These are phyloP conservation scores for Apteryx owenii DNA, from an alignment of 2,113 vertebrate species.

Conservation along the genomic window DNA sequence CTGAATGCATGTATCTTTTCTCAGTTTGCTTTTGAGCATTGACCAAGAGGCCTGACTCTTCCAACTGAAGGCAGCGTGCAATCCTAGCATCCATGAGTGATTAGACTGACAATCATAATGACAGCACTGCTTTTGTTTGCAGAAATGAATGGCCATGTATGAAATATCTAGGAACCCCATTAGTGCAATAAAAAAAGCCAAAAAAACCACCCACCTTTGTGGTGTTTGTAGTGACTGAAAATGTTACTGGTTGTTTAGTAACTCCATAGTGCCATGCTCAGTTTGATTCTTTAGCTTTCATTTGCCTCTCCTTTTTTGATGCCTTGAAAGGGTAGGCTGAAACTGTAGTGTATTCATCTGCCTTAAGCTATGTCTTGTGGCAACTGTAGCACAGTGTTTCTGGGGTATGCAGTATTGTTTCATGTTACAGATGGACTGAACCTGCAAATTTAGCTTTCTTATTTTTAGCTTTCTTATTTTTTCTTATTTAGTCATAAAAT, in stretches of 20 bases:
- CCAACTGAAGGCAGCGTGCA: not conserved
- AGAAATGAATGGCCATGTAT: not conserved
- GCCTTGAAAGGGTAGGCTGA: too few species aligned
- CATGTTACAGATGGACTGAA: not conserved
- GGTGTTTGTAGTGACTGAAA: not conserved
- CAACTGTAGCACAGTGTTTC: not conserved
- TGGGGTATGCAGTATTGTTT: not conserved
- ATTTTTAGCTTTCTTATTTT: not conserved
- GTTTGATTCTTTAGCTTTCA: not conserved
- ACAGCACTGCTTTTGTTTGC: not conserved
- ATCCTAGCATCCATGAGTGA: not conserved
- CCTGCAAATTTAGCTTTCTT: not conserved
- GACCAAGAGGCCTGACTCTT: not conserved
- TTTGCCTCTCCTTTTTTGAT: not conserved
- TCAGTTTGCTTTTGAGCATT: not conserved
- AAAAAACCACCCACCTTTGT: not conserved
- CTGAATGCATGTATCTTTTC: not conserved
- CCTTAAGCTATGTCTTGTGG: not conserved
- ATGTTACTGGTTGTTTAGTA: not conserved
- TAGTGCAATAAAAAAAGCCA: not conserved
- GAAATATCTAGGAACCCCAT: not conserved
- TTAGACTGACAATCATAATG: not conserved
- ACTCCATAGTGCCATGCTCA: rapidly evolving
- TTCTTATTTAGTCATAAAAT: too few species aligned
- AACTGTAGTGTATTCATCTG: not conserved